Base-by-base conservation (phyloP, 2,888 invertebrate species). In the Eristalis arbustorum region DNA sequence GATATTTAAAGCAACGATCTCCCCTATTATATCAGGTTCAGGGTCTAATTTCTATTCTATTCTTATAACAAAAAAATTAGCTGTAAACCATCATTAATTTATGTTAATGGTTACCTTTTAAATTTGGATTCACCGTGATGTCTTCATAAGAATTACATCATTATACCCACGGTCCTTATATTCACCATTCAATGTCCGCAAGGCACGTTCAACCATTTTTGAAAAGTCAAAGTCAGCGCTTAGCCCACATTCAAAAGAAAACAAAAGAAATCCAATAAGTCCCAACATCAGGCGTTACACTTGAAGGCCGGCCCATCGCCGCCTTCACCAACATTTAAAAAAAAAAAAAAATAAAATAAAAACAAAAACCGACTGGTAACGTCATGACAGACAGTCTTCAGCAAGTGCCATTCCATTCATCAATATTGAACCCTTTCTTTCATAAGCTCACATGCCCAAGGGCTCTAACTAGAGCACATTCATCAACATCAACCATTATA, bases 391-490 rank as follows among this genome's bases (percentile, higher is more conserved):
- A 18, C 49, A 49, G 18, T 49, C 49, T 18, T 49, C 49, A n/a
- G n/a, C n/a, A 49, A 49, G 49, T 49, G 18, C 49, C 49, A 49
- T 49, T 49, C 49, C 49, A 49, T 49, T 49, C 49, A 49, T 49
- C 49, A 49, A 49, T 49, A 18, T 4, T 18, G 18, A 49, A 49
- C 49, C 49, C 49, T 61, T 31, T 62, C 31, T 31, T 49, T 28
- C 22, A 63, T 34, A 22, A 49, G 31, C 34, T 11, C n/a, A 8
- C 25, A 40, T 13, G 25, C 25, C 37, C 28, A 40, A 64, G 59
- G 28, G 64, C 66, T 28, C 37, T 28, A 66, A 18, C 34, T 71
- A 25, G 69, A 22, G 31, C 56, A 42, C 11, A 75, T 59, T 18
- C 61, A 42, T 62, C 40, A 72, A 31, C 31, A 31, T 31, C 59